A percentile compares a stretch with the other conserved stretches of the same genome.
phyloP scores from a whole-genome alignment of 2,113 vertebrate genomes.

The Rhineura floridana region DNA sequence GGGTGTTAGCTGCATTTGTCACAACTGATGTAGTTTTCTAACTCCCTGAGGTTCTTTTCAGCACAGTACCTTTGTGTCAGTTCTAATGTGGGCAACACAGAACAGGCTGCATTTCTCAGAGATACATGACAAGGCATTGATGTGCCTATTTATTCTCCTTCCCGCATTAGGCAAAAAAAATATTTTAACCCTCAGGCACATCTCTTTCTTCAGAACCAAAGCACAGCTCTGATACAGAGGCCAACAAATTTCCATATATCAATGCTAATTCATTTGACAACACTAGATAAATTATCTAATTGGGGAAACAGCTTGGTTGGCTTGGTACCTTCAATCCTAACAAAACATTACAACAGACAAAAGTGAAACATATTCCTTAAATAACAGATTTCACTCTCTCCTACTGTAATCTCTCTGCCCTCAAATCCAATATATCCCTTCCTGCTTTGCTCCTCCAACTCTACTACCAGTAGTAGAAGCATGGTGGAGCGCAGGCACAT shows the following conservation, averaged over 20 bases:
- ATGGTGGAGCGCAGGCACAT: too few species aligned
- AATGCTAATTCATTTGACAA: conserved; percentile 22
- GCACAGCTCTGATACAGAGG: not conserved
- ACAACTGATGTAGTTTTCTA: not conserved
- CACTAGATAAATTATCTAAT: not conserved
- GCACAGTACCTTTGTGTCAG: not conserved
- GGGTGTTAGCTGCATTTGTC: not conserved
- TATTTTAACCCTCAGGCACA: not conserved
- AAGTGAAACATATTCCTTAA: conserved; percentile 16
- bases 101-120: not conserved
- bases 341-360: not conserved
- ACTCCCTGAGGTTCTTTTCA: not conserved
- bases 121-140: not conserved
- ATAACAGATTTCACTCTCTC: not conserved
- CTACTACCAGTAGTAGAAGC: not conserved
- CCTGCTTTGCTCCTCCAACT: not conserved
- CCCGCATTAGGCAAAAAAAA: not conserved
- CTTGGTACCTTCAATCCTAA: not conserved
- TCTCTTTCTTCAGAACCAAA: conserved; percentile 14
- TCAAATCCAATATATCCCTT: not conserved
- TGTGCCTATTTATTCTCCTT: not conserved
- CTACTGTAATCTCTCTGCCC: not conserved
- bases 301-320: conserved; percentile 23
- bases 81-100: not conserved
- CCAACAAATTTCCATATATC: not conserved